Conservation (phyloP, 2,888 invertebrate species). For the Beris morrisii region DNA sequence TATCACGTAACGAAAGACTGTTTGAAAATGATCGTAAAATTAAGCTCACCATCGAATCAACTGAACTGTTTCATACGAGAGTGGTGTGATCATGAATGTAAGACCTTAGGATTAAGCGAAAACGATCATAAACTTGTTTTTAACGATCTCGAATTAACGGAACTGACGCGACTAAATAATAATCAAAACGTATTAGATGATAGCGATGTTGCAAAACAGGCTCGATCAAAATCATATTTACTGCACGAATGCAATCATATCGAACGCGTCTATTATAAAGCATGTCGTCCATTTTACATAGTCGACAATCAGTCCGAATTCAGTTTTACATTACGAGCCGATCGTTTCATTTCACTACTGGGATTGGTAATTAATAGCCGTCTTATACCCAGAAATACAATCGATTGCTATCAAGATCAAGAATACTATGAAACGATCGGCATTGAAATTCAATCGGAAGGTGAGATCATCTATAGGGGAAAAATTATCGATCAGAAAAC, state of each 20-base stretch:
- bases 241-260: conserved; percentile 35
- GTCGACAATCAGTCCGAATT: conserved; percentile 47
- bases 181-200: conserved; percentile 7
- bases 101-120: conserved; percentile 44
- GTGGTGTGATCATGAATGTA: conserved; percentile 54
- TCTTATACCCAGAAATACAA: conserved; percentile 45
- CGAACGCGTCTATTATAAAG: conserved; percentile 54
- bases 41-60: conserved; percentile 40
- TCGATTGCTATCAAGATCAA: conserved; percentile 30
- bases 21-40: conserved; percentile 50
- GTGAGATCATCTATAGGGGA: conserved; percentile 33
- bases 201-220: background rate
- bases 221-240: conserved; percentile 5
- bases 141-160: conserved; percentile 43
- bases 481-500: conserved; percentile 28
- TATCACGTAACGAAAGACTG: conserved; percentile 54
- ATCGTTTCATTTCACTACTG: conserved; percentile 50
- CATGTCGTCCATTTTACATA: conserved; percentile 51
- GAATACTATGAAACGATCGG: conserved; percentile 50
- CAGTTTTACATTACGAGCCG: conserved; percentile 46
- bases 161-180: conserved; percentile 16
- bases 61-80: conserved; percentile 51
- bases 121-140: conserved; percentile 46
- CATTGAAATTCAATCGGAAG: conserved; percentile 45
- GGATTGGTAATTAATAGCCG: conserved; percentile 53